Percentiles rank a stretch among this genome's conserved stretches.
phyloP scores from a whole-genome alignment of 2,888 invertebrate genomes.

The Scaptodrosophila latifasciaeformis region DNA sequence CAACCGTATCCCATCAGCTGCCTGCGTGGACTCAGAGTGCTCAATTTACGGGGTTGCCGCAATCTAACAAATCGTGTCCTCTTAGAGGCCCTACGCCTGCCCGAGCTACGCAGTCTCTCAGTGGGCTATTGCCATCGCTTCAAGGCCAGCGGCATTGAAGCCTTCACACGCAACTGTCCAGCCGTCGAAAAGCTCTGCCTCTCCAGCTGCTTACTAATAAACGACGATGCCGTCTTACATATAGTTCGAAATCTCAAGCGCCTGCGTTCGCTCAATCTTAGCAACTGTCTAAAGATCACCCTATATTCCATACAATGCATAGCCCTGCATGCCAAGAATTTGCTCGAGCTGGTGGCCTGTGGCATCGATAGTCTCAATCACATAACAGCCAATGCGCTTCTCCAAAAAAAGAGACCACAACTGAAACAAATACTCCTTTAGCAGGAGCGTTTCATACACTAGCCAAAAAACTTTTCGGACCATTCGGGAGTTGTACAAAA shows the following conservation, averaged over 20 bases:
- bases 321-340: constrained; percentile 32
- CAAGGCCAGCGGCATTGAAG: constrained; percentile 46
- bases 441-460: constrained; percentile 57
- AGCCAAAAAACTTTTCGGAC: background rate
- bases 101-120: constrained; percentile 44
- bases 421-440: constrained; percentile 51
- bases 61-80: constrained; percentile 50
- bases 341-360: constrained; percentile 52
- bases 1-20: constrained; percentile 45
- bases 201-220: constrained; percentile 48
- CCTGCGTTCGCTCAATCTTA: constrained; percentile 50
- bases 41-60: constrained; percentile 59
- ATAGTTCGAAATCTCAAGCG: constrained; percentile 49
- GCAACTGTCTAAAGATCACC: constrained; percentile 55
- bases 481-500: no score
- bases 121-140: constrained; percentile 59
- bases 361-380: constrained; percentile 51
- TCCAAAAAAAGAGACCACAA: constrained; percentile 40
- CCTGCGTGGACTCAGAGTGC: constrained; percentile 42
- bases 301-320: constrained; percentile 45
- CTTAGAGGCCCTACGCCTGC: constrained; percentile 36
- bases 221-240: constrained; percentile 44
- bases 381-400: constrained; percentile 37
- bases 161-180: constrained; percentile 53
- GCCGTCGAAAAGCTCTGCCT: constrained; percentile 56